These are phyloP conservation scores for Enhydra lutris DNA, from an alignment of 2,113 vertebrate species.

Conservation along the genomic window DNA sequence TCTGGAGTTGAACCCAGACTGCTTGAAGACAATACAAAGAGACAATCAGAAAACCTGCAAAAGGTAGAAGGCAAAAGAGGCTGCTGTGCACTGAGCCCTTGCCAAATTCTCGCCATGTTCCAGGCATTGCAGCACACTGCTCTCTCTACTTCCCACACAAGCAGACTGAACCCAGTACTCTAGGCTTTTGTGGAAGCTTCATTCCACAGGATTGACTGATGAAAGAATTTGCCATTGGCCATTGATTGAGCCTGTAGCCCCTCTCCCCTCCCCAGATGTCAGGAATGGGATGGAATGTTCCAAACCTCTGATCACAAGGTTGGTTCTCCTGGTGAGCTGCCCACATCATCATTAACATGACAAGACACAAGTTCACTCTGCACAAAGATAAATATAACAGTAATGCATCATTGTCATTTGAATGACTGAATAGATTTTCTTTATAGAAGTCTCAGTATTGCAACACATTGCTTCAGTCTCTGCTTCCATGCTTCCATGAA, in stretches of 20 bases:
- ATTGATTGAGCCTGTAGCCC: neutral
- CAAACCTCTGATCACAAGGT: neutral
- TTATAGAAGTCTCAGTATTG: accelerated
- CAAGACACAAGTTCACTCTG: neutral
- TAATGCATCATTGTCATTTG: neutral
- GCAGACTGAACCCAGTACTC: neutral
- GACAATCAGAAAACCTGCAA: neutral
- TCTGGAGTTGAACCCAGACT: neutral
- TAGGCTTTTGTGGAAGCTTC: neutral
- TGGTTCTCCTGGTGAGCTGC: no score
- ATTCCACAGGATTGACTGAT: neutral
- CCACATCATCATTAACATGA: neutral
- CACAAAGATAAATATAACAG: neutral
- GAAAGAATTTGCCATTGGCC: neutral
- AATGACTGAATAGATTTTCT: neutral
- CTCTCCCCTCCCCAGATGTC: neutral
- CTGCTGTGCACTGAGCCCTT: accelerated
- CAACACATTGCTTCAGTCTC: accelerated
- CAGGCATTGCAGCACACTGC: neutral
- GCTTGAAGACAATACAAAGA: neutral
- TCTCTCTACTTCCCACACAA: neutral
- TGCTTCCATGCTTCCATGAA: accelerated
- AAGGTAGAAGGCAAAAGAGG: neutral
- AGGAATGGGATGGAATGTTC: neutral
- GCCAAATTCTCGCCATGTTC: no score